Evolutionary conservation across 1,140 invertebrate species (phyloP).

Genomic region (Drosophila kepulauana): DNA sequence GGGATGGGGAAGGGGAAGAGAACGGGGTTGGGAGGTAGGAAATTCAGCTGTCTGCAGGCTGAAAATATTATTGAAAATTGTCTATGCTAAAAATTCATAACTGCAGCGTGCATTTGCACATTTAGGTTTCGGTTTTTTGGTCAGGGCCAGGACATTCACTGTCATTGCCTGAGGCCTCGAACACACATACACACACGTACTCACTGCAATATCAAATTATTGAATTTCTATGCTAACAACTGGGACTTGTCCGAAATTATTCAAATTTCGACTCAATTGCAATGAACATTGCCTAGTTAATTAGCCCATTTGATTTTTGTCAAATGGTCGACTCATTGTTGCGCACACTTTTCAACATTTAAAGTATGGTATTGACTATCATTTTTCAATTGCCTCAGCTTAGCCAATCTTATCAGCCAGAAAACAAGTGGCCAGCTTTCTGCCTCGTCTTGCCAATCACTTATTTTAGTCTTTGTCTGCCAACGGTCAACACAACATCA

Average conservation of each 20-base stretch:
- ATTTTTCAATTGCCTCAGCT: conserved; percentile 23
- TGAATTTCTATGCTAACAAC: conserved; percentile 26
- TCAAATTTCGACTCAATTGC: conserved; percentile 28
- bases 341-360: neutral
- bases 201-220: conserved; percentile 13
- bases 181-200: neutral
- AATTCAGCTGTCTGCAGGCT: conserved; percentile 19
- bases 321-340: conserved; percentile 23
- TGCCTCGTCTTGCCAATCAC: conserved; percentile 12
- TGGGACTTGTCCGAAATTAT: conserved; percentile 14
- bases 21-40: neutral
- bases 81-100: conserved; percentile 66
- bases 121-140: conserved; percentile 17
- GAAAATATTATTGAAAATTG: conserved; percentile 65
- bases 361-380: conserved; percentile 19
- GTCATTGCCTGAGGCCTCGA: neutral
- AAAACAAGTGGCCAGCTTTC: conserved; percentile 28
- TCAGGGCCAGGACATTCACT: conserved; percentile 21
- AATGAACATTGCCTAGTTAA: conserved; percentile 39
- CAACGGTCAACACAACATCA: conserved; percentile 34
- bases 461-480: conserved; percentile 55
- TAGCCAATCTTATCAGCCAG: conserved; percentile 66
- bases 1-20: neutral
- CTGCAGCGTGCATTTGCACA: conserved; percentile 30
- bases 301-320: conserved; percentile 26